Base-by-base conservation (phyloP, 2,113 vertebrate species). In the Aphyosemion australe region DNA sequence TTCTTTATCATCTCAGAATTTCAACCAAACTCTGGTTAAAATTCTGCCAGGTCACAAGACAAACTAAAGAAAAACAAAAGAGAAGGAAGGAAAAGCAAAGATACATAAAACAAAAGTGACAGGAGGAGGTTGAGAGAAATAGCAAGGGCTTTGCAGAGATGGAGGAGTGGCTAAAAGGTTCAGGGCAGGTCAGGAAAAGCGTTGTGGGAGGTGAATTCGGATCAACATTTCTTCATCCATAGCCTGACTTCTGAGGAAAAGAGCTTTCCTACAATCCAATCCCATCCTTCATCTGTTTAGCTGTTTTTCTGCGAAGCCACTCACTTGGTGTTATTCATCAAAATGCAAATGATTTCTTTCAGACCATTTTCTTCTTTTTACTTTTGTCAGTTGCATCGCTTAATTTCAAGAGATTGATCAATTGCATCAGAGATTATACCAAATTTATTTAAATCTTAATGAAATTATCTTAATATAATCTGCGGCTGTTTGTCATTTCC, bases 21-120 rank as follows among this genome's bases (percentile, higher is more conserved):
- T 93, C 90, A 92, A 90, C 90, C 89, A 79, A 63, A 12, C 13
- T 59, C 41, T 82, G 90, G 86, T 91, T 92, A 85, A 92, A 92
- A 92, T 93, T 93, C 92, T 92, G 83, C 84, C 79, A 78, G 89
- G 85, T 85, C 88, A 87, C 88, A 89, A 89, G 81, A 90, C 90
- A 84, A 91, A 90, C 88, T 78, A 76, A 92, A 88, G 67, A 42
- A 43, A 68, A 57, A 12, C 39, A n/a, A 42, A 26, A 51, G n/a
- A 78, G 83, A 62, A 69, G 45, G 83, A 87, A 89, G 68, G 85
- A 69, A 89, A 92, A 89, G 83, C 65, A 87, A 86, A 79, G 63
- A 69, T 65, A 65, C 45, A 80, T 87, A 72, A 88, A 84, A 39
- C 88, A 90, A 90, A 89, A 87, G 89, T 90, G 92, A 88, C 84